Evolutionary conservation across 2,797 vertebrate genomes (phyloP), one percentile per base, ranked within the genome.

Genomic region (Cyprinella venusta): DNA sequence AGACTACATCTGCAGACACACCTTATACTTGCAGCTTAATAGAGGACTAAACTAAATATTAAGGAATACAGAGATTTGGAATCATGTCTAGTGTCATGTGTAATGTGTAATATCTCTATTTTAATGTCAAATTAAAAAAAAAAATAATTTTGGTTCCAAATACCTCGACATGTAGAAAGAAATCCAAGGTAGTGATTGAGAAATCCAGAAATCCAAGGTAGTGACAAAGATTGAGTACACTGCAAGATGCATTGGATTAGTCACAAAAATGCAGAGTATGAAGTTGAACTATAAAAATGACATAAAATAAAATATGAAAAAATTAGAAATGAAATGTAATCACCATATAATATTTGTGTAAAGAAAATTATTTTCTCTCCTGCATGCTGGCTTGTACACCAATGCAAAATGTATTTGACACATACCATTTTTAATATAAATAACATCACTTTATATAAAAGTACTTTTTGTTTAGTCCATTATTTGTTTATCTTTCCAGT

Each of bases 1-100:
- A 48, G 45, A 13, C 45, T 48, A 48, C 45, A 79, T 52, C 26
- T 68, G 67, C 45, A 76, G 36, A 59, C n/a, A 79, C 18, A 21
- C 63, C 16, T 80, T 69, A 26, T 26, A 36, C 19, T 40, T 75
- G n/a, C 56, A 26, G n/a, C 56, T 26, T 19, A 74, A 36, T 1
- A 13, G 50, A 74, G 19, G 18, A 74, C 18, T 13, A 54, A n/a
- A 54, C 21, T 33, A 38, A 36, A 74, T 74, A 21, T 52, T 4
- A 72, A 54, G 19, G 48, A n/a, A 36, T 74, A 54, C 18, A 7
- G 6, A 50, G 48, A 54, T 54, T 21, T 74, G 10, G 6, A 54
- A 21, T 52, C 18, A 33, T n/a, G n/a, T n/a, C n/a, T 30, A 52
- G 26, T 7, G 45, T 21, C 10, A 9, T 33, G 18, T 72, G 50